Evolutionary conservation across 2,113 vertebrate species (phyloP), one percentile per base, ranked within the genome.

Genomic region (Cephalopholis sonnerati): DNA sequence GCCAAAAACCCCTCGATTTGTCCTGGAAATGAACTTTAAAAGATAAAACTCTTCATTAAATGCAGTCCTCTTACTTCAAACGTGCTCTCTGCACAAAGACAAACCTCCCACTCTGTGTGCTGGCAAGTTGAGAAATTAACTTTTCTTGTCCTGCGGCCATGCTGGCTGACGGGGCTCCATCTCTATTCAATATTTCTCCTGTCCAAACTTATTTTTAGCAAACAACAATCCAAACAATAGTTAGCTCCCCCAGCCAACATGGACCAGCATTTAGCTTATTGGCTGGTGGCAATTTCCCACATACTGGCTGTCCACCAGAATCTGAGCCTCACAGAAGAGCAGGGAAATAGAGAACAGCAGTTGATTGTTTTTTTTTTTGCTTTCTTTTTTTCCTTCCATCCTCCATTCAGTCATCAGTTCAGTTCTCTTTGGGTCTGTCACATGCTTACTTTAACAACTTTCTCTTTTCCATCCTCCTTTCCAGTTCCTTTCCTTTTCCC

Each of bases 161-260:
- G 16, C 65, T 70, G 84, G 81, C 84, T 61, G 64, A 66, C 7
- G 22, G 3, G 41, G 53, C 48, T 65, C 36, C 36, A 32, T 69
- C 66, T 85, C 74, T 12, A 4, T 69, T 65, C 71, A 67, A 0
- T 69, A 54, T 67, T 74, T 70, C 36, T 83, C 22, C 74, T 16
- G 74, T 85, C 90, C 83, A 87, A 71, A 77, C 63, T 13, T 82
- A 74, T 87, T 86, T 82, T 84, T 87, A 77, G 79, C 65, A 72
- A 80, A 81, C 61, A 76, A 41, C 41, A 69, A 74, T 83, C 76
- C 78, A 77, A 89, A 85, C 87, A 82, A 86, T 86, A 62, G 73
- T 50, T 18, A 13, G 41, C 72, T 53, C 65, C 64, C 22, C 77
- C 64, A 1, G 85, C 85, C 85, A 79, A 76, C 73, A 41, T 10